Evolutionary conservation across 2,113 vertebrate genomes (phyloP), one percentile per base, ranked within the genome.

Genomic region (Corvus hawaiiensis): DNA sequence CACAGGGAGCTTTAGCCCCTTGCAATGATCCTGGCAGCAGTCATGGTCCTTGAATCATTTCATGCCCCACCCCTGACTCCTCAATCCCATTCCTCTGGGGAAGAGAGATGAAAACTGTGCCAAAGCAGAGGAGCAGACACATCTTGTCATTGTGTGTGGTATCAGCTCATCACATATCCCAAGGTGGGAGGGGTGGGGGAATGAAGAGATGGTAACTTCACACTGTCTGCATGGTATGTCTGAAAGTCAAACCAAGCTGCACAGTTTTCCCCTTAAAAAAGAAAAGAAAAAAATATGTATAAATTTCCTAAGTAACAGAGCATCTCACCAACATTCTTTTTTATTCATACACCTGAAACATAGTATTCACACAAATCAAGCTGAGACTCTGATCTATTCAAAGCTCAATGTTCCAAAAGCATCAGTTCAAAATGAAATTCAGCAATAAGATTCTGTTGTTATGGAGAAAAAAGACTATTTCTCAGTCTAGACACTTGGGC

Each of bases 391-490:
- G 37, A 94, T 86, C 63, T 77, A 5, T 41, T 73, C 43, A 56
- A 69, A 1, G 1, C 54, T 82, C 74, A 51, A 0, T 52, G 64
- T 59, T 87, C 67, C 46, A 66, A 76, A 91, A 62, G 18, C 49
- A 59, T 20, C 84, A 46, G 37, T 46, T 89, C 56, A 55, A 89
- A 91, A 92, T 37, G 26, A 83, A 87, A 91, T 61, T 87, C 77
- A 63, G 61, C 75, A 91, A 55, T 11, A 85, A 44, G 41, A 46
- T 69, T 61, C 66, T 83, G 55, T 28, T 92, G 37, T 84, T 89
- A 80, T 6, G 54, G 54, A 86, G 41, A 52, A 87, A 67, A 92
- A 85, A 61, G 23, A 51, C 55, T 58, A 6, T 80, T 58, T 73
- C 87, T 94, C 63, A 56, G 49, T 72, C 87, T 75, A 76, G 84